These are phyloP conservation scores for Nibea albiflora DNA, from an alignment of 2,113 vertebrate species.

Conservation along the genomic window DNA sequence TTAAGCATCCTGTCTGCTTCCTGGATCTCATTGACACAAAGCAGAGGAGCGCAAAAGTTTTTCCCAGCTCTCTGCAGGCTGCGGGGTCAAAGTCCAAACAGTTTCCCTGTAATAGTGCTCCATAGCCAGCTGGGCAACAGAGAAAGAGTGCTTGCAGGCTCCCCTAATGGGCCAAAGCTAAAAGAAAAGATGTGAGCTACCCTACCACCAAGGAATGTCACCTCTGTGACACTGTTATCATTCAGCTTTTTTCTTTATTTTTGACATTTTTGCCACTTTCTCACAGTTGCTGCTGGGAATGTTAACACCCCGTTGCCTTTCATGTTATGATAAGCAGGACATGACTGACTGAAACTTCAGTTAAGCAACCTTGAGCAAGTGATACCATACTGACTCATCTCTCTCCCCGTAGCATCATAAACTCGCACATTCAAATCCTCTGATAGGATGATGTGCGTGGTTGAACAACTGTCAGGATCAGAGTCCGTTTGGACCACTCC, in stretches of 20 bases:
- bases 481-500: background rate
- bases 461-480: constrained; percentile 9
- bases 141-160: constrained; percentile 39
- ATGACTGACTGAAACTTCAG: background rate
- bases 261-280: constrained; percentile 1
- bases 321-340: background rate
- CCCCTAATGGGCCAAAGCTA: constrained; percentile 49
- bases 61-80: constrained; percentile 48
- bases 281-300: constrained; percentile 3
- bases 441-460: background rate
- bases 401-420: background rate
- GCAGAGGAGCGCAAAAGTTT: constrained; percentile 48
- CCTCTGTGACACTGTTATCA: constrained; percentile 54
- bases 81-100: constrained; percentile 70
- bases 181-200: constrained; percentile 50
- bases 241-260: constrained; percentile 22
- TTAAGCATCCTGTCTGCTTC: constrained; percentile 47
- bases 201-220: constrained; percentile 59
- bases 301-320: background rate
- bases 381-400: background rate
- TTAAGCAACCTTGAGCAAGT: background rate
- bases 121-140: constrained; percentile 50
- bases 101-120: constrained; percentile 64
- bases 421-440: background rate
- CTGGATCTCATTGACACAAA: constrained; percentile 37